Evolutionary conservation across 2,888 invertebrate genomes (phyloP).

Genomic region (Eupithecia abbreviata): DNA sequence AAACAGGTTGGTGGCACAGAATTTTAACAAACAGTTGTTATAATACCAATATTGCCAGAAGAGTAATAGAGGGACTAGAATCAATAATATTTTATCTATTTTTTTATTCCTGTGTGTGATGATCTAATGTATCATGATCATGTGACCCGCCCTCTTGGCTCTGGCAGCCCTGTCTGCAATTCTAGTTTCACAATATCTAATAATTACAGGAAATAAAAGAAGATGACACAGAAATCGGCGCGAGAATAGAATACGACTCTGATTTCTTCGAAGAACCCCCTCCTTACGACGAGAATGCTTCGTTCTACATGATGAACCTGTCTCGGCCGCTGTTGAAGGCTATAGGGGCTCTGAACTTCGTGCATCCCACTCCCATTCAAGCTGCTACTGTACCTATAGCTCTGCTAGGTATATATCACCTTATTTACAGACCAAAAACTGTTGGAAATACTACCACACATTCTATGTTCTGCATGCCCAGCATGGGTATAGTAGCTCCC

Average conservation of each 20-base stretch:
- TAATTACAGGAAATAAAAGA: constrained; percentile 75
- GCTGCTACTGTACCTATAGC: constrained; percentile 97
- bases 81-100: no score
- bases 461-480: no score
- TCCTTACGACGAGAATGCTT: constrained; percentile 86
- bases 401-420: constrained; percentile 84
- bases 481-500: no score
- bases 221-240: constrained; percentile 71
- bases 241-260: constrained; percentile 71
- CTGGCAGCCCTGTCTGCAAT: no score
- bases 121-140: no score
- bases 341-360: constrained; percentile 93
- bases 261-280: constrained; percentile 87
- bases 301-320: constrained; percentile 97
- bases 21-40: neutral
- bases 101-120: no score
- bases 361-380: constrained; percentile 98
- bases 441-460: no score
- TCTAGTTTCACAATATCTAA: neutral
- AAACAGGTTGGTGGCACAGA: constrained; percentile 63
- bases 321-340: constrained; percentile 97
- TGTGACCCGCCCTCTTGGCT: no score
- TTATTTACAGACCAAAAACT: no score
- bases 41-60: no score
- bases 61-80: no score